A percentile compares a stretch with the other conserved stretches of the same genome.
Conservation (phyloP, 2,113 vertebrate species). For the Oncorhynchus kisutch region DNA sequence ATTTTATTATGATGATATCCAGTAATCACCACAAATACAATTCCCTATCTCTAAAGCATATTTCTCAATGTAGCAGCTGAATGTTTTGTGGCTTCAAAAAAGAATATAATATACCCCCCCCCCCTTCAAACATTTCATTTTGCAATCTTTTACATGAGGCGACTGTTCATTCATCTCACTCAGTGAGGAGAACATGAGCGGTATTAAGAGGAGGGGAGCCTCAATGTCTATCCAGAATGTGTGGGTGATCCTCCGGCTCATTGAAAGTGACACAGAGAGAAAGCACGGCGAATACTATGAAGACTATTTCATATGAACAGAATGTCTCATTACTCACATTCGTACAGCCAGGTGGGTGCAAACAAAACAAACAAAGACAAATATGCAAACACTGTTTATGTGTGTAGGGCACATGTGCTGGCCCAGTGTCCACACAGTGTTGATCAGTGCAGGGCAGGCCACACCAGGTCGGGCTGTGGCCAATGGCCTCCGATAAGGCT, state of each 20-base stretch:
- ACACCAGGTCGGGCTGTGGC: conserved; percentile 31
- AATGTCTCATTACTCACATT: conserved; percentile 48
- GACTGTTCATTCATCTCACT: conserved; percentile 55
- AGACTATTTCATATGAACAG: conserved; percentile 44
- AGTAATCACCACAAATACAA: conserved; percentile 17
- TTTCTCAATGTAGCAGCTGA: neutral
- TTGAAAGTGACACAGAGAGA: conserved; percentile 58
- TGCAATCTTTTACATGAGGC: conserved; percentile 18
- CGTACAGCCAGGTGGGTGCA: conserved; percentile 8
- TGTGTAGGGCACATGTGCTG: neutral
- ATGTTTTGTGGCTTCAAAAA: neutral
- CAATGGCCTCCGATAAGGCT: conserved; percentile 48
- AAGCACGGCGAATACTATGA: conserved; percentile 35
- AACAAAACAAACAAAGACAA: conserved; percentile 33
- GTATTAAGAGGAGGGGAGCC: conserved; percentile 22
- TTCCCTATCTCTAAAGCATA: neutral
- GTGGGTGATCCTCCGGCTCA: conserved; percentile 50
- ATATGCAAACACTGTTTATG: neutral
- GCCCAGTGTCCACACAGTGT: neutral
- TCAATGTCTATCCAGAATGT: conserved; percentile 21
- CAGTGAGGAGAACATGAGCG: conserved; percentile 35
- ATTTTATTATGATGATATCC: conserved; percentile 9
- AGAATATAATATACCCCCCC: conserved; percentile 3
- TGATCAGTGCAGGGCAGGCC: conserved; percentile 8
- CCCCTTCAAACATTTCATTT: conserved; percentile 35